Base-by-base conservation (phyloP, 2,797 vertebrate species). In the Xerus rutilus region DNA sequence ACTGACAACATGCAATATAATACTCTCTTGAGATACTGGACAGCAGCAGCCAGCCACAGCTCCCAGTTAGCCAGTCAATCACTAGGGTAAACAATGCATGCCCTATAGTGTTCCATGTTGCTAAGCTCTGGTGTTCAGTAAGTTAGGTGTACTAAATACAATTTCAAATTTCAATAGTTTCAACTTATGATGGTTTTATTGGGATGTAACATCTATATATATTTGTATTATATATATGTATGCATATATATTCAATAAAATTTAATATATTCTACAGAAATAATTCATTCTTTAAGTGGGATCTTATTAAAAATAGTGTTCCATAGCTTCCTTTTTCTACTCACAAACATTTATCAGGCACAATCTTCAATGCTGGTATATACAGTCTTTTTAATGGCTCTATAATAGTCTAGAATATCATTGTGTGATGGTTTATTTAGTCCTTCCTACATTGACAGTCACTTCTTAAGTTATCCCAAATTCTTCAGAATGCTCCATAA, bases 401-500 rank as follows among this genome's bases (percentile, higher is more conserved):
- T 62, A 5, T 79, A 62, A 83, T 93, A 74, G 54, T 82, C 39
- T 47, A 93, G 43, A 96, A 62, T 79, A 84, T 77, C 65, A 92
- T 3, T 32, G 12, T 64, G 52, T 77, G 39, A 28, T 47, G 39
- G 23, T 88, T 88, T 81, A 64, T 64, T 94, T 84, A 87, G 45
- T 93, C 62, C 20, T 95, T 87, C 59, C 15, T 76, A 49, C 65
- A 91, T 32, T 76, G 18, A 43, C 35, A 70, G 32, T 49, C 59
- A 65, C 78, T 92, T 73, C 78, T 92, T 73, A 81, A 73, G 39
- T 89, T 81, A 90, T 49, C n/a, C n/a, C 20, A 57, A 77, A 62
- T 72, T 84, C 92, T 72, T 93, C 69, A 91, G 82, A 95, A 88
- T 85, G 54, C 28, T 72, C 13, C 8, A 76, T 85, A 94, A 81